Evolutionary conservation across 2,797 vertebrate genomes (phyloP).

Genomic region (Gymnopithys bicolor): DNA sequence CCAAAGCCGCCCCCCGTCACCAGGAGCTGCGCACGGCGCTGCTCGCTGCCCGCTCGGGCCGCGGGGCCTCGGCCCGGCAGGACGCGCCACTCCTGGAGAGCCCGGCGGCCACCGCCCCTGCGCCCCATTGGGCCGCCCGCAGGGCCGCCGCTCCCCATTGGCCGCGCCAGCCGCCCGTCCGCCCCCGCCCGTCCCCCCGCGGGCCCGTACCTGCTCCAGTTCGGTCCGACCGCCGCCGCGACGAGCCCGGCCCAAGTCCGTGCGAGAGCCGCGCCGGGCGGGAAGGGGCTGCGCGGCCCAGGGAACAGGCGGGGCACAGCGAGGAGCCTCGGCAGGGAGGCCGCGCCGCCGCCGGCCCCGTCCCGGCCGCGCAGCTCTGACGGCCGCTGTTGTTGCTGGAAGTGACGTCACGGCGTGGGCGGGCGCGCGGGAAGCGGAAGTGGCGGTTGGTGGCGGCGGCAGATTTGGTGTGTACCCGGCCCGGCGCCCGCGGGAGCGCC

Average conservation of each 20-base stretch:
- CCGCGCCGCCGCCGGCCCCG: neutral
- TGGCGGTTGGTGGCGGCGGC: accelerated
- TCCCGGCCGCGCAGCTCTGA: conserved; percentile 48
- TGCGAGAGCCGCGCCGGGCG: conserved; percentile 60
- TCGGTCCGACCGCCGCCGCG: conserved; percentile 70
- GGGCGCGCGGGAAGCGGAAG: conserved; percentile 9
- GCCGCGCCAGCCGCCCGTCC: neutral
- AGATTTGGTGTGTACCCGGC: neutral
- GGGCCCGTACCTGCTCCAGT: conserved; percentile 23
- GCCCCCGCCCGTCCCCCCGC: too few species aligned
- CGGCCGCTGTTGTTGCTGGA: conserved; percentile 81
- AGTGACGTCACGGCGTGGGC: conserved; percentile 57
- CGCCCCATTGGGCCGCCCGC: neutral
- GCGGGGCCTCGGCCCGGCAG: neutral
- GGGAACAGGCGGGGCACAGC: neutral
- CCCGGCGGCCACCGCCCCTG: too few species aligned
- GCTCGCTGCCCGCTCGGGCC: neutral
- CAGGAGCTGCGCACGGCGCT: neutral
- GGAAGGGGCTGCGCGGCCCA: neutral
- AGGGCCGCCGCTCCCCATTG: neutral
- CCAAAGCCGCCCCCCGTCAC: neutral
- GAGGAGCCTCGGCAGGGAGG: neutral
- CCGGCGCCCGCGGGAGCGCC: neutral
- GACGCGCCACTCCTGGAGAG: too few species aligned
- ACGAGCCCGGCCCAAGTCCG: conserved; percentile 47